A percentile compares a stretch with the other conserved stretches of the same genome.
phyloP scores from a whole-genome alignment of 2,888 invertebrate species.

The Blastobasis lacticolella region DNA sequence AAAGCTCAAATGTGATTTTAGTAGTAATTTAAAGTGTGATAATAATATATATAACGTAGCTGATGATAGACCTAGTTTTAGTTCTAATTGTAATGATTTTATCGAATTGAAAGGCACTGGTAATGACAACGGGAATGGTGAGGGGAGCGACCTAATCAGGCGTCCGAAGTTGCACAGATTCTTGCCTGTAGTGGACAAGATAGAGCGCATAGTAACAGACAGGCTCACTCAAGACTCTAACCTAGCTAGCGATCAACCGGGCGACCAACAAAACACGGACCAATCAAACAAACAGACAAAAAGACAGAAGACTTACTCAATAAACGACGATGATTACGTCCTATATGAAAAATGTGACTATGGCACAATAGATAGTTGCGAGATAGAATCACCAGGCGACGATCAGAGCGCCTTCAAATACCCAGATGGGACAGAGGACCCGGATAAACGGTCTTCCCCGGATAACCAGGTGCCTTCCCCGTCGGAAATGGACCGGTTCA shows the following conservation, averaged over 20 bases:
- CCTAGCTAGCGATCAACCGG: slow-evolving; percentile 48
- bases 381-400: slow-evolving; percentile 40
- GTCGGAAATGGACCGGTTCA: slow-evolving; percentile 81
- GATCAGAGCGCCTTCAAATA: slow-evolving; percentile 35
- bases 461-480: slow-evolving; percentile 78
- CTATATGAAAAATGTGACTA: slow-evolving; percentile 63
- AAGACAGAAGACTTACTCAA: slow-evolving; percentile 54
- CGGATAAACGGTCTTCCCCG: slow-evolving; percentile 6
- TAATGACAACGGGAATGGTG: not conserved
- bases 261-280: not conserved
- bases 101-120: not conserved
- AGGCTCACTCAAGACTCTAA: slow-evolving; percentile 32
- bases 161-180: slow-evolving; percentile 56
- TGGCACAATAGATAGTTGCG: slow-evolving; percentile 50
- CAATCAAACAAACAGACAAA: slow-evolving; percentile 40
- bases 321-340: slow-evolving; percentile 52
- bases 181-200: slow-evolving; percentile 47
- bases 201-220: slow-evolving; percentile 54
- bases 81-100: not conserved
- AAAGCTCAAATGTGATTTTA: slow-evolving; percentile 67
- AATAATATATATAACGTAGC: slow-evolving; percentile 35
- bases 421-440: slow-evolving; percentile 26
- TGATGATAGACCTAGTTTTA: slow-evolving; percentile 25
- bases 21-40: slow-evolving; percentile 45
- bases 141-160: slow-evolving; percentile 33